These are phyloP conservation scores for Platycercus adscitus DNA, from an alignment of 2,113 vertebrate genomes.

Conservation along the genomic window DNA sequence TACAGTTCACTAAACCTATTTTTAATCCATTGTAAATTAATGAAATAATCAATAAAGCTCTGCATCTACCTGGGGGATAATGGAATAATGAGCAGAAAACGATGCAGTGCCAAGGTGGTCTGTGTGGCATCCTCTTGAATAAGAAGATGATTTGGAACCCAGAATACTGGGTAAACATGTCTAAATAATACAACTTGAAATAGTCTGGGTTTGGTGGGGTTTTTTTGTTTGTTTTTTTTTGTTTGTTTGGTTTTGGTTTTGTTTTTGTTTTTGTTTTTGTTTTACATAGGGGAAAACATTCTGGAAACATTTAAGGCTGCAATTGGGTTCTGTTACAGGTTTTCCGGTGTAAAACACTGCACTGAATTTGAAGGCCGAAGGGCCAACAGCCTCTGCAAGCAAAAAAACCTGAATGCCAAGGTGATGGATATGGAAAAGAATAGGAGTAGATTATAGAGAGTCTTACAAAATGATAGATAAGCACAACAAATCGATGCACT, in stretches of 20 bases:
- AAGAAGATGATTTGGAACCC: not conserved
- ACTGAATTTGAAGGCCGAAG: not conserved
- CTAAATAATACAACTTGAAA: not conserved
- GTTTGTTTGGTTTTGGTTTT: too few species aligned
- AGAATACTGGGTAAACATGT: not conserved
- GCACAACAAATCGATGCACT: slow-evolving; percentile 40
- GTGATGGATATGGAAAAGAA: slow-evolving; percentile 47
- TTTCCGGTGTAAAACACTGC: not conserved
- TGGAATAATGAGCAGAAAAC: not conserved
- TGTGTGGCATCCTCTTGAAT: not conserved
- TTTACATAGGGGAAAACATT: not conserved
- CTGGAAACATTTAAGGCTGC: not conserved
- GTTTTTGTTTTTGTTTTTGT: not conserved
- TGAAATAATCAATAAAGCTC: slow-evolving; percentile 16
- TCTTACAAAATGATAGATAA: slow-evolving; percentile 40
- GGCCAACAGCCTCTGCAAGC: not conserved
- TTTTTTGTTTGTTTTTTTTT: not conserved
- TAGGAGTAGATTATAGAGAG: slow-evolving; percentile 34
- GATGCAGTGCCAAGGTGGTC: not conserved
- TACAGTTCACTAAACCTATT: not conserved
- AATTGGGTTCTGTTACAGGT: not conserved
- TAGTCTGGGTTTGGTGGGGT: rapidly evolving
- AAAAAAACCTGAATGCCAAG: not conserved
- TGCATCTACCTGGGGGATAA: not conserved
- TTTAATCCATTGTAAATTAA: not conserved